Evolutionary conservation across 30 jellyfish, hydroid and myxozoan genomes (phyloP).

Genomic region (Pseudorhiza aurosa): DNA sequence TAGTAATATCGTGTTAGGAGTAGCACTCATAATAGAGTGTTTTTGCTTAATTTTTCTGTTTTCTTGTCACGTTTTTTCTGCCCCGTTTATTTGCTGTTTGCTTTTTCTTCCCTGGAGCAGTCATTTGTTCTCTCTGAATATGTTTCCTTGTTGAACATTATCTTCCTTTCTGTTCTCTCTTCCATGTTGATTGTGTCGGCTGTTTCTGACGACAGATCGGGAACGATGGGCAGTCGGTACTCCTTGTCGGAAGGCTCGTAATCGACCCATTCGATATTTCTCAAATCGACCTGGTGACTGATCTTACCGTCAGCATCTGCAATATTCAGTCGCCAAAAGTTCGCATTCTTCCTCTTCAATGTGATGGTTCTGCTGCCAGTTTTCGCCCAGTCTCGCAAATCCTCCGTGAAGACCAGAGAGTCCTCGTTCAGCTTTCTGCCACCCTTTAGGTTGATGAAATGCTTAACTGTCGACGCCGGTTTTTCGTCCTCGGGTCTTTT

Average conservation of each 20-base stretch:
- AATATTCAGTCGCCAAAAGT: slow-evolving; percentile 7
- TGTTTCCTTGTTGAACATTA: background rate
- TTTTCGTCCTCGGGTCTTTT: background rate
- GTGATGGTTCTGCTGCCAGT: background rate
- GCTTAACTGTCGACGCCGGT: background rate
- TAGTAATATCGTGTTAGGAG: too few species aligned
- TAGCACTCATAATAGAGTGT: too few species aligned
- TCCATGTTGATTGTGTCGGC: slow-evolving; percentile 15
- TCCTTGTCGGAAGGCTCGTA: slow-evolving; percentile 26
- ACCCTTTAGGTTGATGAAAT: slow-evolving; percentile 8
- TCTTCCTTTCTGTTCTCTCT: background rate
- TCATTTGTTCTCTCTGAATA: background rate
- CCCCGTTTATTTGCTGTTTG: background rate
- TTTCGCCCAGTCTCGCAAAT: slow-evolving; percentile 12
- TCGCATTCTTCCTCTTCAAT: background rate
- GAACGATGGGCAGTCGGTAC: slow-evolving; percentile 9
- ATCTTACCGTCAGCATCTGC: background rate
- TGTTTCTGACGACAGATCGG: background rate
- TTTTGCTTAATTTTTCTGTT: too few species aligned
- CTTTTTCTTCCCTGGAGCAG: background rate
- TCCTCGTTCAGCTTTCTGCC: slow-evolving; percentile 33
- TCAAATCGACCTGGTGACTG: background rate
- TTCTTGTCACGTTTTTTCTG: background rate
- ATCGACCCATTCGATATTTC: slow-evolving; percentile 30
- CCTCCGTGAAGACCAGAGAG: slow-evolving; percentile 17